Evolutionary conservation across 1,140 invertebrate genomes (phyloP).

Genomic region (Bombus breviceps): DNA sequence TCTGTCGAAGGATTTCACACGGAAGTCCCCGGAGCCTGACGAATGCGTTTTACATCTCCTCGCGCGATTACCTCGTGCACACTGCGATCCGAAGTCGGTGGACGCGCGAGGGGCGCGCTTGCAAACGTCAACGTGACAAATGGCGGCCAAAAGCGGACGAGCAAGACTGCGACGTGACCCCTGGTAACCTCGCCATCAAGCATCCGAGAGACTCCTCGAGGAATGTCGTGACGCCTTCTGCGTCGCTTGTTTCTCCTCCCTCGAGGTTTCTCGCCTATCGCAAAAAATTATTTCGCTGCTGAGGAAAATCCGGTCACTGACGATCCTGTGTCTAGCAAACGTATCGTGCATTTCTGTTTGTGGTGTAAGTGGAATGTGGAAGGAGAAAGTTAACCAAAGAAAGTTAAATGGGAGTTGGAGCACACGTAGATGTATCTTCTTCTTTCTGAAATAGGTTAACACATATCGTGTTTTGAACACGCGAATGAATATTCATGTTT

Average conservation of each 20-base stretch:
- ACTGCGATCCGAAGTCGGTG: slow-evolving; percentile 60
- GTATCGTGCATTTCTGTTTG: neutral
- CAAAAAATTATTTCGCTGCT: slow-evolving; percentile 55
- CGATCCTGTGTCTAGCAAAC: neutral
- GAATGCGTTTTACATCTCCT: slow-evolving; percentile 77
- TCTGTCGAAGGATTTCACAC: slow-evolving; percentile 62
- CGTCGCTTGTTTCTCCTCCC: slow-evolving; percentile 13
- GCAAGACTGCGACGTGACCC: slow-evolving; percentile 62
- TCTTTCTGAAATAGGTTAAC: neutral
- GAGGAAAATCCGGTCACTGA: neutral
- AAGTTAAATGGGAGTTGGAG: neutral
- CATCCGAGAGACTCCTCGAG: slow-evolving; percentile 47
- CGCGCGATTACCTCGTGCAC: slow-evolving; percentile 60
- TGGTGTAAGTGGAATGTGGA: neutral
- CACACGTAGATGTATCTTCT: neutral
- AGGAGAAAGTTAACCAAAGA: neutral
- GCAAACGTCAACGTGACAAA: slow-evolving; percentile 75
- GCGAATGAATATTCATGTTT: too few species aligned
- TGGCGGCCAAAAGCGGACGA: slow-evolving; percentile 65
- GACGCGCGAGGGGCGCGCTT: slow-evolving; percentile 63
- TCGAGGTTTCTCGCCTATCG: neutral
- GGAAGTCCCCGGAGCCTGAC: slow-evolving; percentile 68
- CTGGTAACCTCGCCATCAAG: slow-evolving; percentile 49
- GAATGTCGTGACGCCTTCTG: slow-evolving; percentile 46
- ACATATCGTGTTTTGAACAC: neutral